Evolutionary conservation across 2,888 invertebrate species (phyloP).

Genomic region (Drosophila infuscata): DNA sequence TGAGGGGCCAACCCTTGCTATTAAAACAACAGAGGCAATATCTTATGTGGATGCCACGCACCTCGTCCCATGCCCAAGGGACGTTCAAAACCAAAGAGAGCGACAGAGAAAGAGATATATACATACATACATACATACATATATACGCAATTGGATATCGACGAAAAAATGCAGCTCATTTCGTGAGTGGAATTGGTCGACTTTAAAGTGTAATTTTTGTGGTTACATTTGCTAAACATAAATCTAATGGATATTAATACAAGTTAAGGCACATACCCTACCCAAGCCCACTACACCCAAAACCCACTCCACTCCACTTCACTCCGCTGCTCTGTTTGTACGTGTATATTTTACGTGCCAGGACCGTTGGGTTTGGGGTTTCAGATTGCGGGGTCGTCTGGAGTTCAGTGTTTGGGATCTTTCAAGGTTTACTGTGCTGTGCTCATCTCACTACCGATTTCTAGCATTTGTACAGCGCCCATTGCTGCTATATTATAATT

Average conservation of each 20-base stretch:
- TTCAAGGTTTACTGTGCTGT: conserved; percentile 33
- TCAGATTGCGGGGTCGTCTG: conserved; percentile 3
- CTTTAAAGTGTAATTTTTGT: conserved; percentile 78
- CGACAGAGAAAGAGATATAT: background rate
- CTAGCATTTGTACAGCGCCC: conserved; percentile 73
- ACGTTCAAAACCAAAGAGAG: background rate
- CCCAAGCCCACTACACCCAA: background rate
- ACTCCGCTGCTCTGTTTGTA: conserved; percentile 34
- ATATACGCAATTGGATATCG: conserved; percentile 62
- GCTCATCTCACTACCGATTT: conserved; percentile 70
- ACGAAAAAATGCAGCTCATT: conserved; percentile 66
- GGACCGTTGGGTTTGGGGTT: conserved; percentile 11
- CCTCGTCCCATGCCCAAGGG: background rate
- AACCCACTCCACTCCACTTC: background rate
- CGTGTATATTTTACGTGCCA: conserved; percentile 76
- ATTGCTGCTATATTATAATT: conserved; percentile 78
- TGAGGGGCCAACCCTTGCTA: conserved; percentile 70
- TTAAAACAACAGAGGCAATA: conserved; percentile 71
- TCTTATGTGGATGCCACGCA: conserved; percentile 55
- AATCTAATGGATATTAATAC: conserved; percentile 81
- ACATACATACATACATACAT: too few species aligned
- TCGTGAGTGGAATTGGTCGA: conserved; percentile 30
- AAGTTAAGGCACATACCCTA: conserved; percentile 45
- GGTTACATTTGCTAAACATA: conserved; percentile 78
- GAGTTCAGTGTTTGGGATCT: conserved; percentile 4